These are phyloP conservation scores for Strigamia transsilvanica DNA, from an alignment of 2,888 invertebrate species.

Conservation along the genomic window DNA sequence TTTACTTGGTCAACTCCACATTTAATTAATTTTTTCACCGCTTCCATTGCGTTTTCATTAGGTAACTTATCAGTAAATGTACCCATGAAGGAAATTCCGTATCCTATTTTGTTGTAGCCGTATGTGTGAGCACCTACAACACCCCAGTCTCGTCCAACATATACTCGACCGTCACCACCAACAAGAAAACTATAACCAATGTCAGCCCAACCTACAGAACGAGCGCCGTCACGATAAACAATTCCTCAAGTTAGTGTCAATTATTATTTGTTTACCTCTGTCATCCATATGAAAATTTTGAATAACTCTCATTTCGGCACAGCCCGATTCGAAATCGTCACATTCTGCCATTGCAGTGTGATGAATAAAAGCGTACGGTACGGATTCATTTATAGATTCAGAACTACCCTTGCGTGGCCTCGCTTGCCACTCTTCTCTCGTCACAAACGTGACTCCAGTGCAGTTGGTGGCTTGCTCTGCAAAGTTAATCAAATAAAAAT, in stretches of 20 bases:
- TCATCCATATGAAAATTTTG: constrained; percentile 28
- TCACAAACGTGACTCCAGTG: not conserved
- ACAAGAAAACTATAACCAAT: constrained; percentile 61
- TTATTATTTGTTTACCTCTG: constrained; percentile 37
- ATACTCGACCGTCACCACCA: constrained; percentile 62
- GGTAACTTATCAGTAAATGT: constrained; percentile 60
- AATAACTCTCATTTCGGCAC: constrained; percentile 32
- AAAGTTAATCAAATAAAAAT: not conserved
- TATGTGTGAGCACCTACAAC: constrained; percentile 62
- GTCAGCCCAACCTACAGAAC: constrained; percentile 58
- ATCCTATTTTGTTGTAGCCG: constrained; percentile 60
- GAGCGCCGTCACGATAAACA: no score
- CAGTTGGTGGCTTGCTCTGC: not conserved
- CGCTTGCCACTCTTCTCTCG: constrained; percentile 27
- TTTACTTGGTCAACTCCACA: constrained; percentile 1
- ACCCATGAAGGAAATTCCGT: constrained; percentile 62
- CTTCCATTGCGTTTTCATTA: constrained; percentile 59
- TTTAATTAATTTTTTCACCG: constrained; percentile 59
- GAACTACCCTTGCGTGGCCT: not conserved
- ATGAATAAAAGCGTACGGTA: constrained; percentile 30
- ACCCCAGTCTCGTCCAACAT: constrained; percentile 62
- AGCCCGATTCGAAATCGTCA: not conserved
- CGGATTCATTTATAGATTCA: not conserved
- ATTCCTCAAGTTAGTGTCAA: no score
- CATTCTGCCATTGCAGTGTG: constrained; percentile 40